Conservation (phyloP, 2,797 vertebrate species). For the Sebastes aleutianus region DNA sequence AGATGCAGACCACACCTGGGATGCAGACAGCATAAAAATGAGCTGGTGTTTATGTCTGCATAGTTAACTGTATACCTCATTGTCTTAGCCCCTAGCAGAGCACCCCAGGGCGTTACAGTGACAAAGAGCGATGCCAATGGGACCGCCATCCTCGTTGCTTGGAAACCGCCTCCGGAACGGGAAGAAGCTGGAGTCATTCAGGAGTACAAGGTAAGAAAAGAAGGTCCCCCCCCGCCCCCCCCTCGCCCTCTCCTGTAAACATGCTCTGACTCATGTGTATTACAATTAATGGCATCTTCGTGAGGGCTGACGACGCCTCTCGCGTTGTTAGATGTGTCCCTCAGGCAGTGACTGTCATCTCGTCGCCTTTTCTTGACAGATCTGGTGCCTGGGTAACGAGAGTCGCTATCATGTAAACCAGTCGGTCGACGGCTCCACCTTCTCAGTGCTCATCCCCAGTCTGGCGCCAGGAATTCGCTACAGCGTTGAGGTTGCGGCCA, state of each 20-base stretch:
- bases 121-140: conserved; percentile 92
- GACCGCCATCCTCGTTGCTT: conserved; percentile 91
- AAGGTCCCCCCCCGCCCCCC: background rate
- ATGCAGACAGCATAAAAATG: background rate
- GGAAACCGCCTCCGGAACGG: conserved; percentile 92
- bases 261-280: conserved; percentile 12
- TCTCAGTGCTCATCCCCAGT: conserved; percentile 90
- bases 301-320: conserved; percentile 7
- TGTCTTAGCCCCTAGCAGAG: conserved; percentile 88
- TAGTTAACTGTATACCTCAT: conserved; percentile 33
- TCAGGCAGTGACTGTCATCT: conserved; percentile 33
- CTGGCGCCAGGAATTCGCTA: conserved; percentile 92
- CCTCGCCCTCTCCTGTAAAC: background rate
- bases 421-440: conserved; percentile 91
- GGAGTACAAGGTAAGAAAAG: conserved; percentile 91
- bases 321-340: conserved; percentile 21
- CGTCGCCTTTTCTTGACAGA: conserved; percentile 74
- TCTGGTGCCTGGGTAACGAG: conserved; percentile 98
- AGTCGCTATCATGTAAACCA: conserved; percentile 96
- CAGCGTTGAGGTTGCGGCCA: conserved; percentile 93
- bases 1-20: background rate
- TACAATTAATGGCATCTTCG: conserved; percentile 24
- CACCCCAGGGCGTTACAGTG: conserved; percentile 92
- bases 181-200: conserved; percentile 92
- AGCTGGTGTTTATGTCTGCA: background rate